A percentile compares a stretch with the other conserved stretches of the same genome.
Evolutionary conservation across 2,113 vertebrate genomes (phyloP).

Genomic region (Orientallactaga bullata): DNA sequence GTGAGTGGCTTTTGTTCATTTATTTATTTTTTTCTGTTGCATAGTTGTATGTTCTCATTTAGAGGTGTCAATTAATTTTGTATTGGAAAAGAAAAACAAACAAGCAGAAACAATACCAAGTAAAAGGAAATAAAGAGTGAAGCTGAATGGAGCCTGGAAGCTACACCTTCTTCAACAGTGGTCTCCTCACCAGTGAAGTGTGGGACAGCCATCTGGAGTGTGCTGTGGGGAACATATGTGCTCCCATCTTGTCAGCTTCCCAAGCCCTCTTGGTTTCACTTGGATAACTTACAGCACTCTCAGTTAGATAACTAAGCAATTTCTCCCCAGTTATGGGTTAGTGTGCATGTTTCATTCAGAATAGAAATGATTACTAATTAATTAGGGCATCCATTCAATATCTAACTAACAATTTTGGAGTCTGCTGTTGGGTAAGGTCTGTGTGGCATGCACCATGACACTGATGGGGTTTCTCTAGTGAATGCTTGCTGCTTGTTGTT

Average conservation of each 20-base stretch:
- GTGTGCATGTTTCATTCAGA: neutral
- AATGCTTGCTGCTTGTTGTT: rapidly evolving
- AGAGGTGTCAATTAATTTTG: neutral
- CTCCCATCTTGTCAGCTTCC: neutral
- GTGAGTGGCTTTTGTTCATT: neutral
- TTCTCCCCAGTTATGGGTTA: neutral
- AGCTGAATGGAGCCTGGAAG: neutral
- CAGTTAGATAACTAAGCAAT: neutral
- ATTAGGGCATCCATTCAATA: neutral
- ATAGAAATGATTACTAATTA: neutral
- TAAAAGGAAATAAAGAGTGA: neutral
- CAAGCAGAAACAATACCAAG: neutral
- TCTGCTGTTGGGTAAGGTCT: neutral
- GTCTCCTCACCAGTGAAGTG: neutral
- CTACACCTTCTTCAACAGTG: rapidly evolving
- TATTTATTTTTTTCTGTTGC: neutral
- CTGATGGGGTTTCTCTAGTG: rapidly evolving
- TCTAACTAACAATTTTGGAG: rapidly evolving
- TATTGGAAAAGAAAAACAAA: neutral
- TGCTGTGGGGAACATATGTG: neutral
- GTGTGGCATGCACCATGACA: too few species aligned
- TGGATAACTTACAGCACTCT: neutral
- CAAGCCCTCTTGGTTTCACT: neutral
- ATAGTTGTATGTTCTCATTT: neutral
- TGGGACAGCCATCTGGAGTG: neutral